Percentiles rank a stretch among this genome's conserved stretches.
Evolutionary conservation across 2,888 invertebrate genomes (phyloP).

Genomic region (Aphrophora alni): DNA sequence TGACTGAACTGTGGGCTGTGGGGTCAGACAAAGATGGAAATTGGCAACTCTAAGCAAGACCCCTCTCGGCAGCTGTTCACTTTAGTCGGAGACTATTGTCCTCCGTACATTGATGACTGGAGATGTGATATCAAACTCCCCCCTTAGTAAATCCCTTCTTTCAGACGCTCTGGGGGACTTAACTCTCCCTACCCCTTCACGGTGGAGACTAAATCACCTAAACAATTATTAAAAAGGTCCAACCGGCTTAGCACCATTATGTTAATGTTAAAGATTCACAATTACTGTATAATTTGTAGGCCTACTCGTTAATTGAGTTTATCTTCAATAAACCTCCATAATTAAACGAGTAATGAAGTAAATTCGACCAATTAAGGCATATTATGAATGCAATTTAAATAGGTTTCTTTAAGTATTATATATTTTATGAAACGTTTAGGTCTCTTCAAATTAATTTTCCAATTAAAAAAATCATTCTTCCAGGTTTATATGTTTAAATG

Average conservation of each 20-base stretch:
- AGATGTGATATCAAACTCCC: conserved; percentile 32
- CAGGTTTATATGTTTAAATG: no score
- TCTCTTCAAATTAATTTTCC: no score
- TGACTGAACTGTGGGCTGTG: background rate
- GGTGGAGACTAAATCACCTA: background rate
- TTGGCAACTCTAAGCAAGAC: conserved; percentile 34
- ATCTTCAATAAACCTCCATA: no score
- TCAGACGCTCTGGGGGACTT: conserved; percentile 18
- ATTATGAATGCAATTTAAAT: no score
- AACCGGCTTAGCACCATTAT: background rate
- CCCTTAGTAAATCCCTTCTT: background rate
- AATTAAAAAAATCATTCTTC: no score
- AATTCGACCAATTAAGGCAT: no score
- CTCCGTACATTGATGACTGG: background rate
- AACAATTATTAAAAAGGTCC: background rate
- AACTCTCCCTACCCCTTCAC: background rate
- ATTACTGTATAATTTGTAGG: background rate
- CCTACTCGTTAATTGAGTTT: no score
- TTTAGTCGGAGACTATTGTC: background rate
- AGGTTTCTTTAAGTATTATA: no score
- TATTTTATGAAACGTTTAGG: no score
- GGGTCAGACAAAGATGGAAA: conserved; percentile 40
- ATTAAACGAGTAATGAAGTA: no score
- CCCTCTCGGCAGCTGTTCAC: conserved; percentile 31
- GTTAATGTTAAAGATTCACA: background rate